Conservation (phyloP, 2,888 invertebrate species). For the Ectropis crepuscularia region DNA sequence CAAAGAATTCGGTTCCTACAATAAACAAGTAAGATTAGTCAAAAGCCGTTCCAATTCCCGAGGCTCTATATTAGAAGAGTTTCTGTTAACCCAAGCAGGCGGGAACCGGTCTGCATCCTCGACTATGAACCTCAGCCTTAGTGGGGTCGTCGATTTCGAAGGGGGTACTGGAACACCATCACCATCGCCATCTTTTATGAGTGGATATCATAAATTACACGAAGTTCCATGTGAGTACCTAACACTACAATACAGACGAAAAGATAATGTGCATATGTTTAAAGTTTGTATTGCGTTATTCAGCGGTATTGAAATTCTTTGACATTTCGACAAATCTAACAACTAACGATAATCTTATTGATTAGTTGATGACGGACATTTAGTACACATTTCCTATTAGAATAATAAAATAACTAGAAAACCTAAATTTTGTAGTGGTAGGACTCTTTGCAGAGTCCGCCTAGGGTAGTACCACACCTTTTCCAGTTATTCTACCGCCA, state of each 20-base stretch:
- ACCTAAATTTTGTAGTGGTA: too few species aligned
- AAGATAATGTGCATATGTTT: too few species aligned
- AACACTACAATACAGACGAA: neutral
- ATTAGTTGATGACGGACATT: too few species aligned
- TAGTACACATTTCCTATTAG: too few species aligned
- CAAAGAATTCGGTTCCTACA: conserved; percentile 82
- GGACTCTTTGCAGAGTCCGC: too few species aligned
- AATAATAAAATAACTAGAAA: too few species aligned
- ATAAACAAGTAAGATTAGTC: conserved; percentile 75
- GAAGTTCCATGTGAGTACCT: conserved; percentile 71
- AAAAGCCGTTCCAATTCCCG: conserved; percentile 78
- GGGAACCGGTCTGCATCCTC: conserved; percentile 55
- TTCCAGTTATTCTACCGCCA: too few species aligned
- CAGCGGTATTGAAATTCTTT: too few species aligned
- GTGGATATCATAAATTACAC: conserved; percentile 67
- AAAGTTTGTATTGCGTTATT: too few species aligned
- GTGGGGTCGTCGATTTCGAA: conserved; percentile 65
- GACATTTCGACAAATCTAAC: too few species aligned
- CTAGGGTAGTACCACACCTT: too few species aligned
- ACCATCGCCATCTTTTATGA: conserved; percentile 54
- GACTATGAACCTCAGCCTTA: conserved; percentile 61
- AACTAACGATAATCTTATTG: too few species aligned
- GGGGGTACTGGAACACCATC: conserved; percentile 50
- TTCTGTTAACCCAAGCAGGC: conserved; percentile 56
- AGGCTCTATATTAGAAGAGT: conserved; percentile 77